Evolutionary conservation across 2,888 invertebrate genomes (phyloP).

Genomic region (Ochropacha duplaris): DNA sequence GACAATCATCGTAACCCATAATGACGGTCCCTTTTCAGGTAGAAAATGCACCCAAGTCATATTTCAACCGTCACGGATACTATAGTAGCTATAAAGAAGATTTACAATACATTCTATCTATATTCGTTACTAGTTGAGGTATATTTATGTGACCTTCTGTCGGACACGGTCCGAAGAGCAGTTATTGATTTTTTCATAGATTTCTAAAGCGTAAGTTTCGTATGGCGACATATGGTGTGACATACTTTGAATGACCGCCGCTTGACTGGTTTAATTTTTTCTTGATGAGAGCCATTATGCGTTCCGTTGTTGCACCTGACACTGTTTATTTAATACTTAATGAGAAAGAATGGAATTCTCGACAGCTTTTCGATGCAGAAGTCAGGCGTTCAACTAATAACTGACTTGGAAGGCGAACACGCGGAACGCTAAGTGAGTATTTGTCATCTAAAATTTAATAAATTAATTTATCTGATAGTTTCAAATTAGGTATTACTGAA

Average conservation of each 20-base stretch:
- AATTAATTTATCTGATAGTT: background rate
- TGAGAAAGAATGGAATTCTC: background rate
- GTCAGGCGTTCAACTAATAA: background rate
- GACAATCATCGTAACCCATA: conserved; percentile 75
- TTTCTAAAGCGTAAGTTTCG: conserved; percentile 54
- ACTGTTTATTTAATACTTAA: conserved; percentile 35
- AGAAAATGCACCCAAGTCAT: conserved; percentile 76
- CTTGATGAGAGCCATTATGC: conserved; percentile 32
- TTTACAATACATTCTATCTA: conserved; percentile 74
- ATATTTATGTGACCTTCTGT: conserved; percentile 72
- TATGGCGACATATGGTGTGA: conserved; percentile 69
- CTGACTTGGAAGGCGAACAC: background rate
- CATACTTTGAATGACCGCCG: conserved; percentile 65
- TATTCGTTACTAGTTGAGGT: conserved; percentile 74
- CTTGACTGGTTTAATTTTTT: conserved; percentile 58
- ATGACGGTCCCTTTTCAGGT: conserved; percentile 80
- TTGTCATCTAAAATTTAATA: too few relatives aligned
- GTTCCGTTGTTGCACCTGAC: conserved; percentile 45
- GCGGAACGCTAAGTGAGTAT: background rate
- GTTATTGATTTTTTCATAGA: conserved; percentile 72
- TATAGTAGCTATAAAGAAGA: conserved; percentile 76
- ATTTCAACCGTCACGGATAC: conserved; percentile 77
- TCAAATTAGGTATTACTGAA: too few relatives aligned
- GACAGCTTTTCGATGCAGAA: background rate
- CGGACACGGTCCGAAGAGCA: conserved; percentile 62